Percentiles rank a stretch among this genome's conserved stretches.
phyloP scores from a whole-genome alignment of 2,797 vertebrate species.

The Enteromius treurensis region DNA sequence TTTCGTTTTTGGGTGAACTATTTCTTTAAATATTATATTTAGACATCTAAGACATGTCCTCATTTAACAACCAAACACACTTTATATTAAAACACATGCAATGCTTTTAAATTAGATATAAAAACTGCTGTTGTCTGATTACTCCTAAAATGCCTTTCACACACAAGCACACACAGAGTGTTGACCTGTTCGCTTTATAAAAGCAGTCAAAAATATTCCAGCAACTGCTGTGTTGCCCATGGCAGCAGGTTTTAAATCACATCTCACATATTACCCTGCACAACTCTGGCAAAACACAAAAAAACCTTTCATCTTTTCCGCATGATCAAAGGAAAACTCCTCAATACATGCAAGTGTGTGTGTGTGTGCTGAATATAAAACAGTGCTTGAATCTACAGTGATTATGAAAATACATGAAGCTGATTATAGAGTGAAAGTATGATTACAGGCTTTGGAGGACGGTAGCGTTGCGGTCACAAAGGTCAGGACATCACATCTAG shows the following conservation, averaged over 20 bases:
- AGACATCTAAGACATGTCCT: neutral
- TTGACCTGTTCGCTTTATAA: conserved; percentile 27
- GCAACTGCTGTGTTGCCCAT: conserved; percentile 28
- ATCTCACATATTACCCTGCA: conserved; percentile 26
- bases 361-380: conserved; percentile 41
- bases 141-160: neutral
- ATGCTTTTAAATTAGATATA: neutral
- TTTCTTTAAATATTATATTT: neutral
- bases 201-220: conserved; percentile 18
- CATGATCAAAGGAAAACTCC: conserved; percentile 55
- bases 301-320: conserved; percentile 50
- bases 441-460: conserved; percentile 10
- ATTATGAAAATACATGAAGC: conserved; percentile 47
- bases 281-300: conserved; percentile 45
- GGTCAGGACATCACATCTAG: conserved; percentile 6
- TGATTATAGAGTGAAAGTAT: conserved; percentile 38
- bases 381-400: conserved; percentile 29
- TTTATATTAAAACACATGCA: neutral
- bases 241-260: conserved; percentile 38
- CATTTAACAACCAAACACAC: neutral
- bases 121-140: neutral
- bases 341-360: conserved; percentile 25
- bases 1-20: no score
- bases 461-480: neutral
- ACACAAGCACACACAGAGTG: conserved; percentile 22